A percentile compares a stretch with the other conserved stretches of the same genome.
Conservation (phyloP, 2,113 vertebrate species). For the Serinus canaria region DNA sequence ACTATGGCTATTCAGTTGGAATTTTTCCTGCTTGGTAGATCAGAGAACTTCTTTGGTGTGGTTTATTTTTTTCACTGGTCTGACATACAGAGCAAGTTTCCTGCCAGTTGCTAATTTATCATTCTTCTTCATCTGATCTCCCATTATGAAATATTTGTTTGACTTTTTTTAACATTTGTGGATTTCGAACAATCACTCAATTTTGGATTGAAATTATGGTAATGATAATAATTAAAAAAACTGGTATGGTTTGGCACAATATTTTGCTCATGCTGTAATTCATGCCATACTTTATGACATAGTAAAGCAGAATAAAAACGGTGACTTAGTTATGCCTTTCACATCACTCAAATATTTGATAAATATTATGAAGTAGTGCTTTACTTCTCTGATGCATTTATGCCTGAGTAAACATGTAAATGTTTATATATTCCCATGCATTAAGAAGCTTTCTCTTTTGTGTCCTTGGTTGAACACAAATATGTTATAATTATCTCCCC, state of each 20-base stretch:
- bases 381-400: neutral
- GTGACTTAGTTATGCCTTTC: neutral
- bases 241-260: neutral
- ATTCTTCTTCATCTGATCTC: neutral
- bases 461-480: neutral
- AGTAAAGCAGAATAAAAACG: neutral
- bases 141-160: neutral
- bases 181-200: neutral
- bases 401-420: neutral
- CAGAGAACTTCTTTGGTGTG: neutral
- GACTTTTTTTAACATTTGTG: neutral
- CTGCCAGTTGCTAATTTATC: neutral
- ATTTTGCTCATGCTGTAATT: neutral
- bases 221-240: neutral
- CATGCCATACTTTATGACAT: neutral
- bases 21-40: neutral
- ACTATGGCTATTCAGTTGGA: neutral
- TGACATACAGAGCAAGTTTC: neutral
- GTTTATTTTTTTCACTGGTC: neutral
- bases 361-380: neutral
- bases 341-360: neutral
- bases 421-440: neutral
- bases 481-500: neutral
- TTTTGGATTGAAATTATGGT: neutral
- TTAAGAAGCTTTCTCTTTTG: neutral